Percentiles rank a stretch among this genome's conserved stretches.
phyloP scores from a whole-genome alignment of 2,797 vertebrate species.

The Percopsis omiscomaycus region DNA sequence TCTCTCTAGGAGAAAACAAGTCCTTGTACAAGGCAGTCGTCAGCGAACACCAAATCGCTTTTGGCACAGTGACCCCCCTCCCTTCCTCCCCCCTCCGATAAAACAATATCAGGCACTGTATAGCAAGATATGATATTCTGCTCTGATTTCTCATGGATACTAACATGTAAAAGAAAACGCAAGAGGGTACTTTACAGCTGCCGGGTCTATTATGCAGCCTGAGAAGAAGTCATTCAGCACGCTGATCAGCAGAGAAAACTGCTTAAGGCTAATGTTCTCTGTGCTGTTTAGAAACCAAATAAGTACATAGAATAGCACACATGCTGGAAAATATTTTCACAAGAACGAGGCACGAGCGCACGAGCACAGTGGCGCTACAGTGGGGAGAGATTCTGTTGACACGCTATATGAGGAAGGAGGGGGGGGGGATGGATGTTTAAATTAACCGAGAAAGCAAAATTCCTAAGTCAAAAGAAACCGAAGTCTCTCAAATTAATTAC shows the following conservation, averaged over 20 bases:
- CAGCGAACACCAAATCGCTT: constrained; percentile 61
- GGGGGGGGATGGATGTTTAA: constrained; percentile 16
- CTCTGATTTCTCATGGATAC: constrained; percentile 54
- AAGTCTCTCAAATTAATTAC: constrained; percentile 61
- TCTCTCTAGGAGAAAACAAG: constrained; percentile 63
- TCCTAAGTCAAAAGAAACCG: constrained; percentile 51
- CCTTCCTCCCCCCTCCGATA: constrained; percentile 36
- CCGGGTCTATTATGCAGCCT: constrained; percentile 58
- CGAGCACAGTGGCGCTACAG: constrained; percentile 65
- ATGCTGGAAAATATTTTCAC: constrained; percentile 74
- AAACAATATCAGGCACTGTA: constrained; percentile 22
- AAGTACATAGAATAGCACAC: constrained; percentile 71
- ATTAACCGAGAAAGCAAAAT: constrained; percentile 49
- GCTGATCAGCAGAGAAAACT: constrained; percentile 65
- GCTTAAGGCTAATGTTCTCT: constrained; percentile 76
- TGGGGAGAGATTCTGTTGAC: constrained; percentile 48
- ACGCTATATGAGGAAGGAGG: constrained; percentile 35
- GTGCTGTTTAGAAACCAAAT: constrained; percentile 74
- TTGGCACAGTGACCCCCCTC: constrained; percentile 45
- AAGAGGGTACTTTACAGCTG: constrained; percentile 33
- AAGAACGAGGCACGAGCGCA: constrained; percentile 53
- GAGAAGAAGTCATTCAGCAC: constrained; percentile 75
- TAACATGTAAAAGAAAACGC: constrained; percentile 39
- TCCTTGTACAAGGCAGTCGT: constrained; percentile 49
- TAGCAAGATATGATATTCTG: constrained; percentile 38